phyloP scores from a whole-genome alignment of 2,113 vertebrate genomes.

The Corydoras sp. region DNA sequence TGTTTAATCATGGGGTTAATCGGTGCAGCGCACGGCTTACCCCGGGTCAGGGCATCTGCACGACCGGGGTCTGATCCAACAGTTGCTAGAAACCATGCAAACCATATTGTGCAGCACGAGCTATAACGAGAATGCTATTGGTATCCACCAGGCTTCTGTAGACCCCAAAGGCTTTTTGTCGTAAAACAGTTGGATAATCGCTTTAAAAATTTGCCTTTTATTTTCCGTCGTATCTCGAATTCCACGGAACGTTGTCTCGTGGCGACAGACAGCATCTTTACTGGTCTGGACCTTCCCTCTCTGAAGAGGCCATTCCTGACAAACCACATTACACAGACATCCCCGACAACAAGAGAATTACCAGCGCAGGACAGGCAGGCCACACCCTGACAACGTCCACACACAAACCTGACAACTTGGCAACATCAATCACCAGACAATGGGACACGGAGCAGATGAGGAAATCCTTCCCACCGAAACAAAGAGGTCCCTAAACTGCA shows the following conservation, averaged over 20 bases:
- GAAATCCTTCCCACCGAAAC: slow-evolving; percentile 54
- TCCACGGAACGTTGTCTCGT: too few relatives aligned
- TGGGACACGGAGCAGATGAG: slow-evolving; percentile 52
- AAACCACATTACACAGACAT: slow-evolving; percentile 40
- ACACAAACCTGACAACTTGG: slow-evolving; percentile 43
- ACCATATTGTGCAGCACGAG: too few relatives aligned
- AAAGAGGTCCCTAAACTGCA: slow-evolving; percentile 51
- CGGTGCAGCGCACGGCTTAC: slow-evolving; percentile 24
- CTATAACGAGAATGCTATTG: too few relatives aligned
- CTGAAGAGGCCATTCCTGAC: slow-evolving; percentile 26
- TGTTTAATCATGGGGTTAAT: slow-evolving; percentile 51
- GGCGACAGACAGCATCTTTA: not conserved
- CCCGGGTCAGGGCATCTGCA: slow-evolving; percentile 30
- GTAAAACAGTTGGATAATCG: too few relatives aligned
- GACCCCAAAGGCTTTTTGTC: too few relatives aligned
- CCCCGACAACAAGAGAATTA: slow-evolving; percentile 36
- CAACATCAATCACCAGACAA: slow-evolving; percentile 50
- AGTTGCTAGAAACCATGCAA: too few relatives aligned
- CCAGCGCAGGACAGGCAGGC: slow-evolving; percentile 35
- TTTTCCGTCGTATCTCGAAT: too few relatives aligned
- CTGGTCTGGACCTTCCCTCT: not conserved
- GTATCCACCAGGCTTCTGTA: too few relatives aligned
- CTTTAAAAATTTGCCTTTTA: too few relatives aligned
- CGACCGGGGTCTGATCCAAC: not conserved
- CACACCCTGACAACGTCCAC: slow-evolving; percentile 37